Percentiles rank a stretch among this genome's conserved stretches.
Conservation (phyloP, 2,888 invertebrate genomes). For the Drosophila suboccidentalis region DNA sequence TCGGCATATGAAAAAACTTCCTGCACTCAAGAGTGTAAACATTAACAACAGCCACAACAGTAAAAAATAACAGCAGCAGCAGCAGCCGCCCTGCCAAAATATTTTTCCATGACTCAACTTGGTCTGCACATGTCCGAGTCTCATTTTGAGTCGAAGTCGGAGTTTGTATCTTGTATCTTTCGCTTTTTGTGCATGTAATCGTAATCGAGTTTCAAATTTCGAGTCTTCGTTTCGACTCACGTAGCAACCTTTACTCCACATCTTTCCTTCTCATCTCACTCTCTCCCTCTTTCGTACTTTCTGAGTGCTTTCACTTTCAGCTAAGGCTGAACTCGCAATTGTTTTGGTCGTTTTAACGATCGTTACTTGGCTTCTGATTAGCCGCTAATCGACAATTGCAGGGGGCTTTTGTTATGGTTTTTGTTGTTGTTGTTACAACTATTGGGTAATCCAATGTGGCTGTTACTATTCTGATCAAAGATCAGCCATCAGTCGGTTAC, state of each 20-base stretch:
- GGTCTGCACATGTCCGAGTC: constrained; percentile 37
- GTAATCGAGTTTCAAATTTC: constrained; percentile 51
- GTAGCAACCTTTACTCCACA: constrained; percentile 55
- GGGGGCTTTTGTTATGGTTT: constrained; percentile 36
- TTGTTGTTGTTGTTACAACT: constrained; percentile 32
- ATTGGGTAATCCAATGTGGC: constrained; percentile 48
- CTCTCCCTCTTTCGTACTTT: constrained; percentile 24
- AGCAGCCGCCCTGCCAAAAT: constrained; percentile 39
- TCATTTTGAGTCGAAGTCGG: constrained; percentile 13
- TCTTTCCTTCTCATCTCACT: constrained; percentile 28
- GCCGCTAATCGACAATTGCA: constrained; percentile 51
- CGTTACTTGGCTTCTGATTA: constrained; percentile 59
- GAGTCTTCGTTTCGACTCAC: constrained; percentile 42
- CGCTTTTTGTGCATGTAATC: constrained; percentile 43
- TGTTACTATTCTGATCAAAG: constrained; percentile 42
- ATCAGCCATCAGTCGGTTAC: constrained; percentile 9
- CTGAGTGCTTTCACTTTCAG: constrained; percentile 79
- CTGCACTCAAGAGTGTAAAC: constrained; percentile 51
- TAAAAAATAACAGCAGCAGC: constrained; percentile 5
- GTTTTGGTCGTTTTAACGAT: constrained; percentile 62
- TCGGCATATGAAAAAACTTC: constrained; percentile 59
- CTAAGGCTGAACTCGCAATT: constrained; percentile 62
- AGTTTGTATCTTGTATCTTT: constrained; percentile 43
- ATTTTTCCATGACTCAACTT: constrained; percentile 61
- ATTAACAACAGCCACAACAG: constrained; percentile 27